Conservation (phyloP, 2,113 vertebrate genomes). For the Cyprinodon variegatus region DNA sequence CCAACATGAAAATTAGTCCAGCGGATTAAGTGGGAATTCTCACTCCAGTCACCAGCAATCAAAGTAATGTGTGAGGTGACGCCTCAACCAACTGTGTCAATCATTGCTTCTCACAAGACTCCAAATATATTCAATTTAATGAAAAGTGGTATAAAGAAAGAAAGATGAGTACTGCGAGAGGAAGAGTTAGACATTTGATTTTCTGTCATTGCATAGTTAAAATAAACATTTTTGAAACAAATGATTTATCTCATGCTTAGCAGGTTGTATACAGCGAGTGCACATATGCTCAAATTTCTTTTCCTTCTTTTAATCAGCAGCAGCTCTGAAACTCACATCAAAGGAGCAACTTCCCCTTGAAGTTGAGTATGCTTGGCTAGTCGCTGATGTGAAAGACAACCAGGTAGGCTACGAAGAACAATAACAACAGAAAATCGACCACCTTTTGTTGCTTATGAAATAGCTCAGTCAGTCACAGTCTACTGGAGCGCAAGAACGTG, state of each 20-base stretch:
- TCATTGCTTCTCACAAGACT: constrained; percentile 26
- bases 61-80: constrained; percentile 20
- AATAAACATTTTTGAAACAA: constrained; percentile 2
- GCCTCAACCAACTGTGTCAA: constrained; percentile 29
- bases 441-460: constrained; percentile 49
- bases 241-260: constrained; percentile 8
- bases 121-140: constrained; percentile 35
- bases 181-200: not conserved
- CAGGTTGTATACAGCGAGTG: not conserved
- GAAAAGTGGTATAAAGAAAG: constrained; percentile 25
- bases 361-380: constrained; percentile 48
- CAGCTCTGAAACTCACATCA: constrained; percentile 46
- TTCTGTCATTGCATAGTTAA: not conserved
- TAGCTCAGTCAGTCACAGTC: constrained; percentile 46
- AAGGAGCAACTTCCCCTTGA: constrained; percentile 50
- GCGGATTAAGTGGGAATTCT: constrained; percentile 30
- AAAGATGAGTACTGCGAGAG: constrained; percentile 2
- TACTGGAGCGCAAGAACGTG: constrained; percentile 6
- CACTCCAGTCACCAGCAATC: constrained; percentile 30
- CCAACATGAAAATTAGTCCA: constrained; percentile 32
- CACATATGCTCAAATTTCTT: constrained; percentile 32
- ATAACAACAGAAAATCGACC: constrained; percentile 52
- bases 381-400: constrained; percentile 53
- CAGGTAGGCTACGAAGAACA: constrained; percentile 35
- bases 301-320: constrained; percentile 56